These are phyloP conservation scores for Rhagologus leucostigma DNA, from an alignment of 2,113 vertebrate genomes.

Conservation along the genomic window DNA sequence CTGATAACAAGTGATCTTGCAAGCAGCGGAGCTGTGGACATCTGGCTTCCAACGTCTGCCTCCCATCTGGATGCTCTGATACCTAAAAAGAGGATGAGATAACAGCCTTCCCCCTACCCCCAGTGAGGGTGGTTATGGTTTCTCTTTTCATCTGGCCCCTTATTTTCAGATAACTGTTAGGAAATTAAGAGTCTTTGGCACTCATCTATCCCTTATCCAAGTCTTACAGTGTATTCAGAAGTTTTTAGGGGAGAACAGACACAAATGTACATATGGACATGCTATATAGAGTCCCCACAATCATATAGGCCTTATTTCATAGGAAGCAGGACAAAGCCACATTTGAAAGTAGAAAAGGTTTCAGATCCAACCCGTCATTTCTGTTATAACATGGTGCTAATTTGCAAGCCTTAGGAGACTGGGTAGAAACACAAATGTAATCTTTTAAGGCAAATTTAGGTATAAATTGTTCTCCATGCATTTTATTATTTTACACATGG, in stretches of 20 bases:
- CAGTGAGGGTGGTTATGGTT: not conserved
- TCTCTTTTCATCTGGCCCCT: not conserved
- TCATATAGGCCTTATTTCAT: not conserved
- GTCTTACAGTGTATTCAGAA: not conserved
- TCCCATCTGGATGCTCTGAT: constrained; percentile 16
- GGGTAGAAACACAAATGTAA: not conserved
- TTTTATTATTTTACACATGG: not conserved
- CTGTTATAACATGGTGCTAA: not conserved
- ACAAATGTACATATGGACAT: not conserved
- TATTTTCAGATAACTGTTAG: not conserved
- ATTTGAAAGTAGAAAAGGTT: not conserved
- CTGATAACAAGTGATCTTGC: not conserved
- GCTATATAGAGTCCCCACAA: not conserved
- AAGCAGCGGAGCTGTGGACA: not conserved
- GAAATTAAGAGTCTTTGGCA: not conserved
- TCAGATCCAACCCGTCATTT: not conserved
- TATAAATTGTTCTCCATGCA: not conserved
- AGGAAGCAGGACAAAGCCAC: not conserved
- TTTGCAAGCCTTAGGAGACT: not conserved
- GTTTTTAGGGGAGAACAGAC: not conserved
- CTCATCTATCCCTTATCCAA: not conserved
- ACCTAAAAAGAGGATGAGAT: not conserved
- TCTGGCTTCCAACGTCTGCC: not conserved
- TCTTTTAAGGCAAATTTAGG: not conserved
- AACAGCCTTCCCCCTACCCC: not conserved